Conservation (phyloP, 1,140 invertebrate species). For the Stegodyphus mimosarum region DNA sequence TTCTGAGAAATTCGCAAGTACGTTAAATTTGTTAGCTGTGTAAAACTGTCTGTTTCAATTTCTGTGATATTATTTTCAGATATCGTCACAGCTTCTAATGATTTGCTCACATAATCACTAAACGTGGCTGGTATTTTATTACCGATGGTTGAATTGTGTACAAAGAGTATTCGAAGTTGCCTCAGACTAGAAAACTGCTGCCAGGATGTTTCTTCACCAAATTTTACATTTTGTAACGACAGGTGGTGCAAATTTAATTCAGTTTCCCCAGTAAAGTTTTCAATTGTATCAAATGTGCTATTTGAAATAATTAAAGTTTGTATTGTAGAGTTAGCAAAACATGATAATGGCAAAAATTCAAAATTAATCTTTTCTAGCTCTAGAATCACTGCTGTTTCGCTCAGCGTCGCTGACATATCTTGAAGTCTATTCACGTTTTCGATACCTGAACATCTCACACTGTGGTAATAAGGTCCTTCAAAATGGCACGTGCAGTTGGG, state of each 20-base stretch:
- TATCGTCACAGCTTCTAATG: not conserved
- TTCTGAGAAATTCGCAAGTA: slow-evolving; percentile 5
- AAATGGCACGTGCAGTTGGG: slow-evolving; percentile 5
- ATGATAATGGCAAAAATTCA: slow-evolving; percentile 12
- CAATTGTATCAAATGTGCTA: slow-evolving; percentile 11
- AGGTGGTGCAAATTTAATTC: slow-evolving; percentile 7
- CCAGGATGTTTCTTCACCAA: not conserved
- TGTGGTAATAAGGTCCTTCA: slow-evolving; percentile 5
- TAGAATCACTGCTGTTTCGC: slow-evolving; percentile 4
- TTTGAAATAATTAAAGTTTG: slow-evolving; percentile 33
- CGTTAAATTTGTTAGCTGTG: not conserved
- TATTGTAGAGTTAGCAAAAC: not conserved
- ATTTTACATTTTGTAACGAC: slow-evolving; percentile 34
- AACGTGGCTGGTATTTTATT: not conserved
- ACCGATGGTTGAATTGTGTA: slow-evolving; percentile 6
- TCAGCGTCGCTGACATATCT: not conserved
- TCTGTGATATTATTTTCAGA: slow-evolving; percentile 12
- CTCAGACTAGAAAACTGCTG: slow-evolving; percentile 2
- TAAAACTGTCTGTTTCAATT: slow-evolving; percentile 13
- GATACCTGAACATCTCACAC: slow-evolving; percentile 5
- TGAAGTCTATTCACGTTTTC: not conserved
- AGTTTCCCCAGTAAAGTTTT: not conserved
- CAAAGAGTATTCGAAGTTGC: slow-evolving; percentile 6
- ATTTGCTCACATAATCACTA: not conserved
- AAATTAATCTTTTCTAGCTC: not conserved